These are phyloP conservation scores for Brachyhypopomus occidentalis DNA, from an alignment of 2,113 vertebrate species.

Conservation along the genomic window DNA sequence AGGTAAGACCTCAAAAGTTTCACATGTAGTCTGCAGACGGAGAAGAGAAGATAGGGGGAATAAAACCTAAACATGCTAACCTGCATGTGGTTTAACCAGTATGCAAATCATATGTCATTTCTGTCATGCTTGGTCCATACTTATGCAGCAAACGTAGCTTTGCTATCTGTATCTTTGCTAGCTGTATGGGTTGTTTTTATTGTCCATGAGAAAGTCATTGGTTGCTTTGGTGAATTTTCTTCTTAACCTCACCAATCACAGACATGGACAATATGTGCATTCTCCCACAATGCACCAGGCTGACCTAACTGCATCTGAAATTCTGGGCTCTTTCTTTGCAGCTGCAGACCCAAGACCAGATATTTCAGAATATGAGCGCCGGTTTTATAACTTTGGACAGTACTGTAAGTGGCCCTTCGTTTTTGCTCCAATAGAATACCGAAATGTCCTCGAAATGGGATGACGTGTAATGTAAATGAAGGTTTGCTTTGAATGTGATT, in stretches of 20 bases:
- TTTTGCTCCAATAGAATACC: conserved; percentile 56
- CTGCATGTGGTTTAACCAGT: background rate
- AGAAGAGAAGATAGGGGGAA: background rate
- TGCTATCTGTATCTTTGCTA: conserved; percentile 50
- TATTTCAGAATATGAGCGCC: conserved; percentile 76
- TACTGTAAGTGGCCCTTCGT: conserved; percentile 75
- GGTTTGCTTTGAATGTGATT: no score
- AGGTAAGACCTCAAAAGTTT: conserved; percentile 65
- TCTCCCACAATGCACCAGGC: conserved; percentile 46
- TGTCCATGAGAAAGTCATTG: conserved; percentile 21
- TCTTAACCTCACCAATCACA: conserved; percentile 51
- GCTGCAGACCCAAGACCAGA: conserved; percentile 75
- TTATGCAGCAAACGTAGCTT: conserved; percentile 27
- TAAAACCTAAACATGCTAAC: background rate
- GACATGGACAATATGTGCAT: conserved; percentile 61
- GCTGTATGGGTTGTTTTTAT: conserved; percentile 32
- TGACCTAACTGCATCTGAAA: conserved; percentile 68
- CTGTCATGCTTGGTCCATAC: background rate
- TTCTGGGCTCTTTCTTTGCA: conserved; percentile 66
- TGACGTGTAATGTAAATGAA: background rate
- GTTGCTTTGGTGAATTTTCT: conserved; percentile 2
- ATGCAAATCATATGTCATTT: background rate
- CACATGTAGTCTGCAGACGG: background rate
- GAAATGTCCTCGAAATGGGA: conserved; percentile 41
- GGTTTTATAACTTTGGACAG: conserved; percentile 76